These are phyloP conservation scores for Mimas tiliae DNA, from an alignment of 2,888 invertebrate genomes.

Conservation along the genomic window DNA sequence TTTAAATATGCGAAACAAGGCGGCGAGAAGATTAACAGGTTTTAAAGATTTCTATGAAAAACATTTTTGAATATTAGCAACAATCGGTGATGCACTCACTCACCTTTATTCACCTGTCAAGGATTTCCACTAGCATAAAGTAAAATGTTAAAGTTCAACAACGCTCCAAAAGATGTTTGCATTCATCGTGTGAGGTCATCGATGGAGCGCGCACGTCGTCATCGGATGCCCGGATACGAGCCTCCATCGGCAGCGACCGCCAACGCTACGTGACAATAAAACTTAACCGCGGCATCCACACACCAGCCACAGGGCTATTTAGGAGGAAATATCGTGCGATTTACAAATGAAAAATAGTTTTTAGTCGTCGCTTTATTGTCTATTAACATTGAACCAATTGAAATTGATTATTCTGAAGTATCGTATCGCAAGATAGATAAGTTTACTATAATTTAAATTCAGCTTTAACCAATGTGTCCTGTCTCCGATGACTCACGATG, in stretches of 20 bases:
- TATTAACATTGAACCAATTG: background rate
- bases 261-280: background rate
- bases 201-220: conserved; percentile 41
- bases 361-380: background rate
- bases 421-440: too few relatives aligned
- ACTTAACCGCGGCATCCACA: background rate
- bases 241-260: background rate
- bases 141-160: conserved; percentile 56
- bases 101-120: conserved; percentile 50
- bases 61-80: conserved; percentile 14
- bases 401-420: too few relatives aligned
- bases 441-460: too few relatives aligned
- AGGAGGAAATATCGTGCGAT: background rate
- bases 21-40: conserved; percentile 6
- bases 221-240: conserved; percentile 39
- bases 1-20: background rate
- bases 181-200: conserved; percentile 60
- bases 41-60: conserved; percentile 3
- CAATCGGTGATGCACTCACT: conserved; percentile 35
- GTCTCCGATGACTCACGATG: too few relatives aligned
- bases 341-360: background rate
- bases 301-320: background rate
- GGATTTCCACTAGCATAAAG: conserved; percentile 37
- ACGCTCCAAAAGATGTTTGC: conserved; percentile 31
- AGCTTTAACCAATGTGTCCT: too few relatives aligned